Evolutionary conservation across 2,888 invertebrate genomes (phyloP), one percentile per base, ranked within the genome.

Genomic region (Tenodera sinensis): DNA sequence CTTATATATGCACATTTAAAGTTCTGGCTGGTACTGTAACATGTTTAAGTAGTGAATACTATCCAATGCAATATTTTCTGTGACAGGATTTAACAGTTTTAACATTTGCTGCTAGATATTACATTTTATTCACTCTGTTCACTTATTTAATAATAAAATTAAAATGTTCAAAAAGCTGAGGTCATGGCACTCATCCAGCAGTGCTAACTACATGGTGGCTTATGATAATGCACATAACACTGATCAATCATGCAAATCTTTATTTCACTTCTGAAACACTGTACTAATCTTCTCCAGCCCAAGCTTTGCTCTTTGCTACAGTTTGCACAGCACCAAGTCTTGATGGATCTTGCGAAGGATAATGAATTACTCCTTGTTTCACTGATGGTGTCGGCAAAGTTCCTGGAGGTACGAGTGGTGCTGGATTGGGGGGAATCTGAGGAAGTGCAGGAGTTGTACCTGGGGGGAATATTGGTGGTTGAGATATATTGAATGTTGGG

Each of bases 261-360:
- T 71, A 71, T 71, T 71, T 71, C 54, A 71, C 54, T 71, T 71
- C 20, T 71, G 54, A 71, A 20, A 83, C 83, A 83, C 27, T n/a
- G 14, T 84, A 15, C 20, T 87, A 87, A 87, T 90, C 90, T 28
- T 90, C 90, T 27, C 90, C 90, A n/a, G 90, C 71, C 88, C 90
- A 90, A 28, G 89, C 88, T 86, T 90, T 90, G 85, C 84, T 89
- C 88, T 90, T 90, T 14, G 90, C 88, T 8, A 90, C 84, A 7
- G 84, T 88, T 84, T 94, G 94, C 27, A 94, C 94, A 0, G 97
- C 96, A 0, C 99, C 99, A 93, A 99, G 96, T 47, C 98, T 95
- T 83, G 97, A 96, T 0, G 99, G 99, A 95, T 99, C 99, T 93
- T 99, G 99, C 92, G 98, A 98, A 6, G 99, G 99, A 94, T 99